Base-by-base conservation (phyloP, 2,797 vertebrate species). In the Alauda arvensis region DNA sequence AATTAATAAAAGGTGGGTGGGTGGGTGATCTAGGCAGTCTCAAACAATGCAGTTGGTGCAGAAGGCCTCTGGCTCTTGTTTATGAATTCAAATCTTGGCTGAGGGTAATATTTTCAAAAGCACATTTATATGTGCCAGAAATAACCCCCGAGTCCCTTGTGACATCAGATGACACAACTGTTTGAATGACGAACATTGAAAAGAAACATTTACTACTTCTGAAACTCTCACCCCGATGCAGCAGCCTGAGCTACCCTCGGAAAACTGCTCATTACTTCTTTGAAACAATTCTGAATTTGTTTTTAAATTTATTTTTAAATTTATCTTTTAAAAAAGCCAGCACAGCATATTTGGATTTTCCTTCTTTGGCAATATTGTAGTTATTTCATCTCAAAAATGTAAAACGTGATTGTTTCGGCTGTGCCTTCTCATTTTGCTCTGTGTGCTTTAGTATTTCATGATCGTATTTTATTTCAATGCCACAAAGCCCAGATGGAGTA, bases 311-410 rank as follows among this genome's bases (percentile, higher is more conserved):
- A 85, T n/a, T n/a, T n/a, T n/a, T 37, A 37, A 80, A 88, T 90
- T 68, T 90, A 53, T 66, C 56, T 85, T 90, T 43, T 14, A 76
- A 83, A 81, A 83, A 81, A 90, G 60, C 25, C 49, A 83, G 75
- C 26, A 4, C 87, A 89, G 90, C 90, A 91, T 87, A 90, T 95
- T 95, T 93, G 93, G 89, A 92, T 93, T 94, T 90, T 29, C 70
- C 86, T 80, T 93, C 88, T 94, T 93, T 91, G 91, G 92, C 76
- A 94, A 94, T 91, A 94, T 77, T 81, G 12, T 56, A 71, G 69
- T 68, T 87, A 92, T 86, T 92, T 86, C 78, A 84, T 79, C 70
- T 91, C 86, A 87, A 66, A 83, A 84, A 82, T 52, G 72, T 92
- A 61, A 92, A 94, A 89, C 3, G 66, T 25, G 26, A 80, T 68